Evolutionary conservation across 2,888 invertebrate genomes (phyloP).

Genomic region (Mimachlamys varia): DNA sequence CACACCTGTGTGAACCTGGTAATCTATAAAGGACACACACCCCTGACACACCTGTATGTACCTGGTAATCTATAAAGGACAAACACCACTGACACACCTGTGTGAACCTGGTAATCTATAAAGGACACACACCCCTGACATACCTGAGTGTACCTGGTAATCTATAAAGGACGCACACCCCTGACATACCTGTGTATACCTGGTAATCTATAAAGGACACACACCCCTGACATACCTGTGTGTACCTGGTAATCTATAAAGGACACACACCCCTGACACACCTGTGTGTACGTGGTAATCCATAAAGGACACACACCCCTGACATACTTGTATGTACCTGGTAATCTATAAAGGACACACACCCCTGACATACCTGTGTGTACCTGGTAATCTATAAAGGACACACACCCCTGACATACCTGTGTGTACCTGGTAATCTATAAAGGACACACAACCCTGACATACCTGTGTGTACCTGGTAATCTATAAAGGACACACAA

Average conservation of each 20-base stretch:
- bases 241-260: neutral
- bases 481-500: no score
- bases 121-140: no score
- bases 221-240: neutral
- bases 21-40: no score
- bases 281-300: neutral
- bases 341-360: neutral
- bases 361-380: neutral
- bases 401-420: no score
- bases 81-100: neutral
- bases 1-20: no score
- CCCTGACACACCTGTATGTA: no score
- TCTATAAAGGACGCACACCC: no score
- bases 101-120: neutral
- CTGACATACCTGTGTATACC: neutral
- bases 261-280: neutral
- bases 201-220: neutral
- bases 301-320: neutral
- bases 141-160: no score
- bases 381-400: no score
- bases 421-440: no score
- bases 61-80: neutral
- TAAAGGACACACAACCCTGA: no score
- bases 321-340: neutral
- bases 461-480: no score